Percentiles rank a stretch among this genome's conserved stretches.
Evolutionary conservation across 2,113 vertebrate genomes (phyloP).

Genomic region (Eretmochelys imbricata): DNA sequence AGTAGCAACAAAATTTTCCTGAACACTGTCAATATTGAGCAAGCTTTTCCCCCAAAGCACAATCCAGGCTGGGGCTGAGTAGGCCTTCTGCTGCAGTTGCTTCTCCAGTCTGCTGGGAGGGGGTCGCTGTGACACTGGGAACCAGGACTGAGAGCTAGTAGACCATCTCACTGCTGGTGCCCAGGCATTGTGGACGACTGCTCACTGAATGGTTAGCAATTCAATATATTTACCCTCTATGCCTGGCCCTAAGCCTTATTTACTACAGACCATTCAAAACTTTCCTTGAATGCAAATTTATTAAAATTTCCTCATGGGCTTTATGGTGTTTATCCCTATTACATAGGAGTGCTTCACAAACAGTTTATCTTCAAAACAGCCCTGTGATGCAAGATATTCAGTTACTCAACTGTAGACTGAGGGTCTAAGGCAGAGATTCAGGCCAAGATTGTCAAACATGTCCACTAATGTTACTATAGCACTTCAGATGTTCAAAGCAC

Average conservation of each 20-base stretch:
- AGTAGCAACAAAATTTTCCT: not conserved
- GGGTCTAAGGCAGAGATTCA: not conserved
- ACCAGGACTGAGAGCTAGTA: not conserved
- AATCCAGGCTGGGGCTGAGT: not conserved
- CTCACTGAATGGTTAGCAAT: not conserved
- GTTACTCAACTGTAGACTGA: not conserved
- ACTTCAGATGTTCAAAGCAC: not conserved
- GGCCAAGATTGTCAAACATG: not conserved
- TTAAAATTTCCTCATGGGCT: not conserved
- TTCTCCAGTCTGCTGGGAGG: not conserved
- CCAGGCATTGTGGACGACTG: rapidly evolving
- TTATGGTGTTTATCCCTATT: not conserved
- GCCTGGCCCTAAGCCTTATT: not conserved
- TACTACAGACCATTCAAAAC: not conserved
- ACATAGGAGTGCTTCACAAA: not conserved
- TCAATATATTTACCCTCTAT: not conserved
- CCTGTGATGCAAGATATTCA: not conserved
- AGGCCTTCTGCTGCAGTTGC: not conserved
- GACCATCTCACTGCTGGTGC: not conserved
- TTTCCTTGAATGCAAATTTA: not conserved
- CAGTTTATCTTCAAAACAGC: not conserved
- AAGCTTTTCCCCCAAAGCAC: not conserved
- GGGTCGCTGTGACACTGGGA: not conserved
- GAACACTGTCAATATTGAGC: not conserved
- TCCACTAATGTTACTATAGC: not conserved